phyloP scores from a whole-genome alignment of 1,140 invertebrate genomes.

The Pantala flavescens region DNA sequence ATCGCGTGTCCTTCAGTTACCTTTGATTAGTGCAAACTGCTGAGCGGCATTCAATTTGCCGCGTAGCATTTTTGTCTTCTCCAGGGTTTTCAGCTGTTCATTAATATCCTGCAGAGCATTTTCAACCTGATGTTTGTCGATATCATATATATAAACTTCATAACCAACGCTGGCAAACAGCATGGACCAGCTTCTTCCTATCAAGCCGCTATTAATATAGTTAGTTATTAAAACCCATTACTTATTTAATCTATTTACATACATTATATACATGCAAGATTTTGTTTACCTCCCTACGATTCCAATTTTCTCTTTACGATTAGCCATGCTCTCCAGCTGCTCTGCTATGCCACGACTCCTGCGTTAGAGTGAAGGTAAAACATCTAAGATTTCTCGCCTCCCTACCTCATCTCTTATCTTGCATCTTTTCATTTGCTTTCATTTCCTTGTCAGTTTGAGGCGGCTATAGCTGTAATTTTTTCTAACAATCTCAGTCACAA shows the following conservation, averaged over 20 bases:
- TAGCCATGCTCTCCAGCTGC: conserved; percentile 24
- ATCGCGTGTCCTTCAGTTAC: conserved; percentile 35
- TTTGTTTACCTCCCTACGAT: conserved; percentile 50
- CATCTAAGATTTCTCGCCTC: too few relatives aligned
- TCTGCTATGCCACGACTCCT: neutral
- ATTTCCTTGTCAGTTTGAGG: neutral
- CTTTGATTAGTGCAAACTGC: conserved; percentile 68
- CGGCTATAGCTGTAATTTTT: too few relatives aligned
- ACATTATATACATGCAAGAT: conserved; percentile 11
- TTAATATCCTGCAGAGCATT: conserved; percentile 63
- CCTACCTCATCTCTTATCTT: neutral
- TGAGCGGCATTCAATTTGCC: conserved; percentile 59
- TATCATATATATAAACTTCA: conserved; percentile 74
- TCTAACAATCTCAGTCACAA: too few relatives aligned
- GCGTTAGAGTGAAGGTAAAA: neutral
- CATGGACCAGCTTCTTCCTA: conserved; percentile 92
- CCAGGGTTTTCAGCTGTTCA: conserved; percentile 57
- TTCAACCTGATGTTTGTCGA: conserved; percentile 59
- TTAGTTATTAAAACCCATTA: neutral
- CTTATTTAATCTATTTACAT: conserved; percentile 14
- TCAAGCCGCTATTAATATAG: conserved; percentile 63
- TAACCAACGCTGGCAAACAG: conserved; percentile 88
- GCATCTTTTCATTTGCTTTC: neutral
- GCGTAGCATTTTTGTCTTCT: conserved; percentile 57
- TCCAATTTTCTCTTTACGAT: conserved; percentile 48